Conservation (phyloP, 2,888 invertebrate genomes). For the Scaptomyza tumidula region DNA sequence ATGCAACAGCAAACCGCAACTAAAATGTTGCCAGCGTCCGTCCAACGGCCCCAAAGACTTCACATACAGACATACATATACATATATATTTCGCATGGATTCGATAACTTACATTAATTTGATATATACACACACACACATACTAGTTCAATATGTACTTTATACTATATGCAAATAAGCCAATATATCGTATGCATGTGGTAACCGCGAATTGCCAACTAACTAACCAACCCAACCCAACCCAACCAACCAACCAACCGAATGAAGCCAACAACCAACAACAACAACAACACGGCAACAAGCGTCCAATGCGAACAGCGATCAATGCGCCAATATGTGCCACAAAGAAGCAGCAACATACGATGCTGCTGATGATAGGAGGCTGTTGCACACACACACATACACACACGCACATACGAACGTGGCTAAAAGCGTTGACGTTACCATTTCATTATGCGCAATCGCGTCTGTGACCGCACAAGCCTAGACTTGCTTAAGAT, state of each 20-base stretch:
- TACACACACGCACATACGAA: slow-evolving; percentile 13
- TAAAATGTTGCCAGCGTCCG: slow-evolving; percentile 58
- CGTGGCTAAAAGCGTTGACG: slow-evolving; percentile 37
- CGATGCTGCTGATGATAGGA: background rate
- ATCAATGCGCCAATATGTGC: slow-evolving; percentile 50
- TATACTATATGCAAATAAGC: slow-evolving; percentile 17
- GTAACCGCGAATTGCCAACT: slow-evolving; percentile 54
- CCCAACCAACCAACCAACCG: slow-evolving; percentile 18
- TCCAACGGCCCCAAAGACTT: slow-evolving; percentile 39
- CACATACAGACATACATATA: background rate
- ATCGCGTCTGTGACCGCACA: slow-evolving; percentile 22
- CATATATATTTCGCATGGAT: slow-evolving; percentile 66
- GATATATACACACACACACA: slow-evolving; percentile 59
- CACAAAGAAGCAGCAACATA: slow-evolving; percentile 25
- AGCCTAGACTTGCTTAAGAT: slow-evolving; percentile 18
- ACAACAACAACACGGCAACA: background rate
- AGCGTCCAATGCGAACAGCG: slow-evolving; percentile 45
- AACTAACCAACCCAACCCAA: slow-evolving; percentile 50
- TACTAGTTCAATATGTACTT: background rate
- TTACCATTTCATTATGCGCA: slow-evolving; percentile 61
- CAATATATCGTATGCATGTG: slow-evolving; percentile 29
- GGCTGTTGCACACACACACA: slow-evolving; percentile 11
- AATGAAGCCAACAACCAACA: slow-evolving; percentile 21
- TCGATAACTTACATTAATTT: slow-evolving; percentile 80
- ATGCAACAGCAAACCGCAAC: slow-evolving; percentile 56